Conservation (phyloP, 2,797 vertebrate species). For the Thunnus albacares region DNA sequence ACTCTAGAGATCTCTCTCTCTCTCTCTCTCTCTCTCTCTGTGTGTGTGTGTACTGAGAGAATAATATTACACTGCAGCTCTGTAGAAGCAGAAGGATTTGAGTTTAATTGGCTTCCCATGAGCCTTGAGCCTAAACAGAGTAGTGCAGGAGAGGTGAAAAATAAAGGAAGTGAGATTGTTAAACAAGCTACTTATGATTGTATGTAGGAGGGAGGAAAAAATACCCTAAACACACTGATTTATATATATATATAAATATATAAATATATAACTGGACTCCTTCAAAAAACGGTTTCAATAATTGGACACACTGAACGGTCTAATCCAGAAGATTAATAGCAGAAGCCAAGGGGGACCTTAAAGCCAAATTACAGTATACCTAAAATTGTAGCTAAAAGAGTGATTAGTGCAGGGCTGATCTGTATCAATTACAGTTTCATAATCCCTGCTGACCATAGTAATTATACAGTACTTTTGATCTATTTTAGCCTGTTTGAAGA, state of each 20-base stretch:
- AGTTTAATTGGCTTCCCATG: constrained; percentile 32
- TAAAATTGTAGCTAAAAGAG: constrained; percentile 76
- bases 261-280: constrained; percentile 30
- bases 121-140: constrained; percentile 29
- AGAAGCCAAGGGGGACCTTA: constrained; percentile 77
- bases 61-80: neutral
- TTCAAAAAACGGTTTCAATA: constrained; percentile 59
- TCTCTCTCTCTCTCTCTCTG: neutral
- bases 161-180: constrained; percentile 37
- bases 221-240: constrained; percentile 45
- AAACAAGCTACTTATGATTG: constrained; percentile 47
- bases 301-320: constrained; percentile 75
- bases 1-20: neutral
- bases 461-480: constrained; percentile 83
- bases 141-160: constrained; percentile 30
- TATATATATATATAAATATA: too few relatives aligned
- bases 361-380: constrained; percentile 79
- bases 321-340: constrained; percentile 82
- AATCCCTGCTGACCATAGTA: constrained; percentile 84
- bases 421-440: constrained; percentile 81
- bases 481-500: constrained; percentile 81
- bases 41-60: neutral
- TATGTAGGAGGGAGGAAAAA: constrained; percentile 19
- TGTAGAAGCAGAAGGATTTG: constrained; percentile 11
- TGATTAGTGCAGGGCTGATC: constrained; percentile 84